Evolutionary conservation across 2,888 invertebrate genomes (phyloP), one percentile per base, ranked within the genome.

Genomic region (Trissonchulus latispiculum): DNA sequence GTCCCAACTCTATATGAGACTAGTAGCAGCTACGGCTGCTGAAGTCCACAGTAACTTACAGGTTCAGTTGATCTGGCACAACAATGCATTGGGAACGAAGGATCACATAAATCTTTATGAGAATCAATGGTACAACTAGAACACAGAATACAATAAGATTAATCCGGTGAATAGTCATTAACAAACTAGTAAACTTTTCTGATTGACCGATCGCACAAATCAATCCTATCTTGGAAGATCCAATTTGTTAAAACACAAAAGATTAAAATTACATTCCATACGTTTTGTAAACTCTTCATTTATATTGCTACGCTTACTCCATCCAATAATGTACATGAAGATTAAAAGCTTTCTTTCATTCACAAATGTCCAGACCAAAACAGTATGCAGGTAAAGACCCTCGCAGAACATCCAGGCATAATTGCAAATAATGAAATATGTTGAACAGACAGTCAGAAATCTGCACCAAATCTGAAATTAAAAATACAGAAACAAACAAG

Each of bases 351-450:
- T 89, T 77, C 90, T 89, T 85, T 95, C 94, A 31, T 91, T 90
- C 77, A 93, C 90, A 85, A 95, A 95, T 1, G 95, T 91, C 77
- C 90, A 89, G 31, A 95, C 93, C 0, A 95, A 89, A 78, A 95
- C 89, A 0, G 95, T 95, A 86, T 95, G 95, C 77, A 95, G 88
- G 85, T 95, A 95, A 77, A 94, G 88, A 0, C 94, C 94, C 85
- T 94, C 94, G 85, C 93, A 93, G 80, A 95, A 88, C 94, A 95
- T 95, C 95, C 95, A 95, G 78, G 92, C 90, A 86, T 95, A 95
- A 86, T 92, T 95, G 80, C 92, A 91, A 75, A 94, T 88, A 78
- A 95, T 88, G 81, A 92, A 92, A 84, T 92, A 93, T 85, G 93
- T 92, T 71, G 92, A 88, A 69, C 90, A 83, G 36, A 91, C 89